A percentile compares a stretch with the other conserved stretches of the same genome.
Conservation (phyloP, 2,113 vertebrate genomes). For the Oxygymnocypris stewartii region DNA sequence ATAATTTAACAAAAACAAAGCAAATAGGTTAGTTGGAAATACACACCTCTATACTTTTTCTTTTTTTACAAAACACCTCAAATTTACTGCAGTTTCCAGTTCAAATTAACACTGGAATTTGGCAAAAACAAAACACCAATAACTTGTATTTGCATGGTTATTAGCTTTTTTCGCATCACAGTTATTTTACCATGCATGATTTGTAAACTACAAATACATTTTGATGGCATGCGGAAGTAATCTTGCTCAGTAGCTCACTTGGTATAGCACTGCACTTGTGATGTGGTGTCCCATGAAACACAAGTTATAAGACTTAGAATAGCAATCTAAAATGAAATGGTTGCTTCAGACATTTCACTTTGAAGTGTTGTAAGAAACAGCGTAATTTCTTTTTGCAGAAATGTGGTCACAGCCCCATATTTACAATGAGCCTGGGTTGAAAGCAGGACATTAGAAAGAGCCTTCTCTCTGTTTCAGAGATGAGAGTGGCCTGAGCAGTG, state of each 20-base stretch:
- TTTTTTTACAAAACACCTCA: background rate
- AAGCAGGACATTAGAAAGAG: background rate
- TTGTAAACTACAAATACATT: background rate
- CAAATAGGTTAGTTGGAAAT: background rate
- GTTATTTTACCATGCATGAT: background rate
- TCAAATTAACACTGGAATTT: background rate
- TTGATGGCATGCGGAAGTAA: too few relatives aligned
- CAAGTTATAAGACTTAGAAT: background rate
- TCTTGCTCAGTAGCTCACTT: too few relatives aligned
- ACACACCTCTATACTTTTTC: too few relatives aligned
- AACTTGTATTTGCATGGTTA: background rate
- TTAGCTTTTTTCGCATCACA: background rate
- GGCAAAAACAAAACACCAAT: background rate
- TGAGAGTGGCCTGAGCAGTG: background rate
- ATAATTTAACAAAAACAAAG: background rate
- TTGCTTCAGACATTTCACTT: background rate
- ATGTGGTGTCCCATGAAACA: background rate
- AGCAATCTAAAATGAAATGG: background rate
- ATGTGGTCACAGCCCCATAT: background rate
- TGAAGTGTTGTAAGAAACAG: background rate
- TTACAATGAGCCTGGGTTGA: background rate
- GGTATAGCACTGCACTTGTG: too few relatives aligned
- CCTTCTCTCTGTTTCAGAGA: background rate
- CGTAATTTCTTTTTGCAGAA: background rate
- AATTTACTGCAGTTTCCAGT: background rate